Base-by-base conservation (phyloP, 2,888 invertebrate species). In the Leucoma salicis region DNA sequence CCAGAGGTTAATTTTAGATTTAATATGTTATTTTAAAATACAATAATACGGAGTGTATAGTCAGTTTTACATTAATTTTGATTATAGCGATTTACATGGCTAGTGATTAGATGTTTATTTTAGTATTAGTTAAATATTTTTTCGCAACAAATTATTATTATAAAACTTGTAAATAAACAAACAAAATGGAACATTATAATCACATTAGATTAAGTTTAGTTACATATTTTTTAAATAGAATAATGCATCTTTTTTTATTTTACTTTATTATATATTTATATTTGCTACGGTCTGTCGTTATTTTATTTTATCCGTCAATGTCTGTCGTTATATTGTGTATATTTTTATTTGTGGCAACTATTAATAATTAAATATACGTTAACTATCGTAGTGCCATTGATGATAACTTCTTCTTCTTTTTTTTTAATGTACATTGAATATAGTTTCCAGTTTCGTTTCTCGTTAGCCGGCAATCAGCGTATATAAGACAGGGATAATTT, bases 41-140 rank as follows among this genome's bases (percentile, higher is more conserved):
- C 13, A 29, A 43, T 57, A 53, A 57, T 53, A 57, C 58, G 58
- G 31, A 49, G 45, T 49, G 49, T 15, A 34, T 31, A 46, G 39
- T 46, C 44, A 57, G 56, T 43, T 48, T 61, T 58, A 55, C 59
- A 56, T 59, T 55, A 57, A 66, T 68, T 74, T 74, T 63, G 61
- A 69, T 77, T 67, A 74, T 80, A 75, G 81, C 85, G 81, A 86
- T 80, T 81, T 81, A 81, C 72, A 88, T 88, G 88, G 88, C 88
- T 89, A 89, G 88, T 89, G 88, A 89, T 86, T 88, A 88, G 88
- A 82, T 64, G 52, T 82, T 82, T 87, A 87, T 78, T 66, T 78
- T 85, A 85, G 82, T 52, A 56, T 67, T 79, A 82, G 76, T 66
- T 51, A 64, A 66, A 65, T 54, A 56, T 66, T 70, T 70, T 73